Base-by-base conservation (phyloP, 2,888 invertebrate species). In the Magallana nippona region DNA sequence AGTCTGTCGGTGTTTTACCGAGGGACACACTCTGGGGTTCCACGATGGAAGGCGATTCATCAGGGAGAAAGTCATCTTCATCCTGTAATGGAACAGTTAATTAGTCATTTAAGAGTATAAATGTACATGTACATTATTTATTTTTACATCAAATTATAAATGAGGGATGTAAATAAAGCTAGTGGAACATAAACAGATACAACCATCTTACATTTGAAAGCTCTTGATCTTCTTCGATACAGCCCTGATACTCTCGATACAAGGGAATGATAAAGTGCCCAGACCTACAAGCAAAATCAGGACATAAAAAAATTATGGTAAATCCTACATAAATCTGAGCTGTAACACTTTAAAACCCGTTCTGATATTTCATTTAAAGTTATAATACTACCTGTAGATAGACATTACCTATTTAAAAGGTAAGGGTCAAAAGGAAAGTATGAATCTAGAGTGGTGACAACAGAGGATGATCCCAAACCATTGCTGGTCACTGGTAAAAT, bases 341-440 rank as follows among this genome's bases (percentile, higher is more conserved):
- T 44, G 8, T 44, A 44, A 8, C 44, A 44, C 0, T 44, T 44
- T 5, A 44, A 44, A 44, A 44, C 44, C 44, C 5, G 5, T 44
- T 44, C 8, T 3, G 5, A 44, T 44, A 44, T 44, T 44, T 3
- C 44, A 8, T 44, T 44, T 8, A 44, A 44, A 44, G 44, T 3
- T 44, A 44, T 44, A 8, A 44, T 44, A 44, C 44, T 44, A 44
- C 5, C 44, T 44, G 44, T 44, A 44, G 44, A 0, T 10, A n/a
- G 8, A 55, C 11, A 19, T 85, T 85, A 96, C 96, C 95, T 95
- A 90, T 96, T 95, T 78, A 98, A 95, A 19, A 96, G 94, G 93
- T 97, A 98, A 0, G 98, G 98, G 94, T 98, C 98, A 93, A 98
- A 98, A 0, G 98, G 98, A 93, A 98, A 98, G 95, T 97, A 98